Percentiles rank a stretch among this genome's conserved stretches.
phyloP scores from a whole-genome alignment of 2,113 vertebrate genomes.

The Sander lucioperca region DNA sequence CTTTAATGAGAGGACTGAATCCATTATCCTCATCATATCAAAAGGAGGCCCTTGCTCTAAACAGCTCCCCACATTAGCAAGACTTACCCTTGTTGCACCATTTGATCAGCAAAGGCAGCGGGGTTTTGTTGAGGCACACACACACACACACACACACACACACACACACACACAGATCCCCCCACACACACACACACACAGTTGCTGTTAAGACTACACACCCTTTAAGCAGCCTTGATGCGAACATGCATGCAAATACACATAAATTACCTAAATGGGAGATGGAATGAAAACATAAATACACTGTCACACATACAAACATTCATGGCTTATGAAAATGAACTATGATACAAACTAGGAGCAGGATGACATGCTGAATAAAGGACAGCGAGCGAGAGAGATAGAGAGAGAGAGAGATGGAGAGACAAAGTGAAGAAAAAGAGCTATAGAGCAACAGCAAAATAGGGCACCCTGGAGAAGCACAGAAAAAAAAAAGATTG shows the following conservation, averaged over 20 bases:
- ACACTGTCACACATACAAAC: not conserved
- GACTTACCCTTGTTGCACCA: slow-evolving; percentile 96
- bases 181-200: slow-evolving; percentile 15
- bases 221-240: slow-evolving; percentile 46
- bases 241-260: slow-evolving; percentile 39
- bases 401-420: not conserved
- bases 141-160: slow-evolving; percentile 24
- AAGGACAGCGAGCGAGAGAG: slow-evolving; percentile 10
- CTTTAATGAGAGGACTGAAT: slow-evolving; percentile 99
- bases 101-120: slow-evolving; percentile 98
- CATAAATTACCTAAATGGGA: slow-evolving; percentile 33
- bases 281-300: not conserved
- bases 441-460: slow-evolving; percentile 20
- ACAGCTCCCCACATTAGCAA: slow-evolving; percentile 97
- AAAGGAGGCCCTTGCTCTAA: slow-evolving; percentile 96
- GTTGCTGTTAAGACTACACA: slow-evolving; percentile 52
- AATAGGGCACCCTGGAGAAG: slow-evolving; percentile 44
- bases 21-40: slow-evolving; percentile 99
- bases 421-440: slow-evolving; percentile 16
- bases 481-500: slow-evolving; percentile 33
- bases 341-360: slow-evolving; percentile 63
- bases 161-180: slow-evolving; percentile 20
- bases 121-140: slow-evolving; percentile 71
- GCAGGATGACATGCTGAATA: slow-evolving; percentile 13
- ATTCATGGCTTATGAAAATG: slow-evolving; percentile 63